Conservation (phyloP, 2,113 vertebrate species). For the Pleuronectes platessa region DNA sequence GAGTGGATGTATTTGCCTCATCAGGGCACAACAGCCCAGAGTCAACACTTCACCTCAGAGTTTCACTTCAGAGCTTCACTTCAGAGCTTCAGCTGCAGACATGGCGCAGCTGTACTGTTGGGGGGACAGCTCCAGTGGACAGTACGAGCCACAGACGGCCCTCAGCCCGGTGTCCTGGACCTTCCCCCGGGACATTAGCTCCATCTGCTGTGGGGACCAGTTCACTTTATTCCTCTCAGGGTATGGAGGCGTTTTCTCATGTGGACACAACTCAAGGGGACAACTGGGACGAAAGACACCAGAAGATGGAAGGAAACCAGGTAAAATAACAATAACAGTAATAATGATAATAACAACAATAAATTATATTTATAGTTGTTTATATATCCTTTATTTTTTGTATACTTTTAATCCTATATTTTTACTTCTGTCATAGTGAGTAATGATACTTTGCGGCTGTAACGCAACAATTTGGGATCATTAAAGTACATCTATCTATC, state of each 20-base stretch:
- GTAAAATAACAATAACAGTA: slow-evolving; percentile 27
- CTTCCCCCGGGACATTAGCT: slow-evolving; percentile 21
- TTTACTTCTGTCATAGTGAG: too few relatives aligned
- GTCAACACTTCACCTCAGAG: too few relatives aligned
- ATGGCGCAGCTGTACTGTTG: slow-evolving; percentile 64
- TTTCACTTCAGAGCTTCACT: too few relatives aligned
- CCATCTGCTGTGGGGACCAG: slow-evolving; percentile 69
- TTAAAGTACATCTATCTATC: too few relatives aligned
- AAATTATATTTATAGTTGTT: background rate
- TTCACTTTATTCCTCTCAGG: slow-evolving; percentile 71
- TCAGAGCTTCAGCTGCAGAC: slow-evolving; percentile 4
- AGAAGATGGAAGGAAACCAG: slow-evolving; percentile 29
- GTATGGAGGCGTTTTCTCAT: slow-evolving; percentile 65
- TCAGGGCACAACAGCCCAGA: too few relatives aligned
- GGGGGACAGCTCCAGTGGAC: slow-evolving; percentile 71
- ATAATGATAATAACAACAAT: too few relatives aligned
- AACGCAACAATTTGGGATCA: too few relatives aligned
- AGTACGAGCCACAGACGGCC: slow-evolving; percentile 44
- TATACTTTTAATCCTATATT: too few relatives aligned
- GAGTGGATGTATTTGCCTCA: too few relatives aligned
- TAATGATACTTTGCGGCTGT: too few relatives aligned
- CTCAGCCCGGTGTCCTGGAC: slow-evolving; percentile 44
- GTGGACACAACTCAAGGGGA: slow-evolving; percentile 70
- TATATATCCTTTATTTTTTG: background rate
- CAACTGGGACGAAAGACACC: slow-evolving; percentile 69